Evolutionary conservation across 2,888 invertebrate genomes (phyloP), one percentile per base, ranked within the genome.

Genomic region (Phalangium opilio): DNA sequence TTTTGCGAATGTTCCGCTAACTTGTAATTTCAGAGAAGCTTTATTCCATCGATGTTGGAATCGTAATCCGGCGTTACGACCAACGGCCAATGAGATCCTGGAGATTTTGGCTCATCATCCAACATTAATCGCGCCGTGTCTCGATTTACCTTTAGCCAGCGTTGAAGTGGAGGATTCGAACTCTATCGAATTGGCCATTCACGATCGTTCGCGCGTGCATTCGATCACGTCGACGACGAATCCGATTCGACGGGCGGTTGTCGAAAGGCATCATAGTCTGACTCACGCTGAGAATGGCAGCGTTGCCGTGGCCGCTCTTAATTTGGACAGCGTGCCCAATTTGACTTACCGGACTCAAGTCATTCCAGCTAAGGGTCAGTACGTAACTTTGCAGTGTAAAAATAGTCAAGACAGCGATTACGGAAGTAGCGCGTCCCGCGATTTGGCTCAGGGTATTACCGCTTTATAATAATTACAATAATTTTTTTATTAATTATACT

Each of bases 21-120:
- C 27, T 27, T 27, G 27, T 27, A 27, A 4, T 48, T 41, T 33
- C 21, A 52, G 45, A 57, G 78, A 78, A 63, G 75, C 72, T 40
- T 69, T 89, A 47, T 75, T 90, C 58, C 75, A 75, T 60, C 76
- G 79, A 21, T 89, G 89, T 65, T 87, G 89, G 85, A 74, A 75
- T 54, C 71, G 70, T 50, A 79, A 81, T 46, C 69, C 75, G 27
- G 73, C 75, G 51, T 73, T 75, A 57, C 76, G 90, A 17, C 84
- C 85, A 3, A 72, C 76, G 2, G 82, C 86, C 1, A 74, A 77
- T 0, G 82, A 81, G 66, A 78, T 90, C 49, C 81, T 83, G 1
- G 84, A 84, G 51, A 79, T 80, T 61, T 72, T 90, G 50, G 81
- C 80, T 2, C 80, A 77, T 59, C 78, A 79, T 64, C 81, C 83